These are phyloP conservation scores for Piaya cayana DNA, from an alignment of 2,113 vertebrate species.

Conservation along the genomic window DNA sequence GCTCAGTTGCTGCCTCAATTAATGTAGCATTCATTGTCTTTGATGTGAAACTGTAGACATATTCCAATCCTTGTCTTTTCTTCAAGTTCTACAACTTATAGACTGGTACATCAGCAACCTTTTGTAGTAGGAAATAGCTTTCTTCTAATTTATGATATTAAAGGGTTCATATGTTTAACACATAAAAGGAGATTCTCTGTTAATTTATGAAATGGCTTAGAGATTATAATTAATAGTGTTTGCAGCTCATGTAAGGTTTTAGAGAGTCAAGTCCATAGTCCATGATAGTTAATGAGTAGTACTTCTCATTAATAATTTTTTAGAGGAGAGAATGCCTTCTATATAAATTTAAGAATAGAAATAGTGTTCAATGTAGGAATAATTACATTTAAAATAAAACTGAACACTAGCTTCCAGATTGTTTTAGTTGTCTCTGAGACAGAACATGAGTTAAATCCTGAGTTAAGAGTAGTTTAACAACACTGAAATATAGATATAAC, in stretches of 20 bases:
- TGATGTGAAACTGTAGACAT: background rate
- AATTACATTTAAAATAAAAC: background rate
- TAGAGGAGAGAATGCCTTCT: background rate
- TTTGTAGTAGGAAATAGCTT: background rate
- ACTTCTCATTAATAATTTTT: background rate
- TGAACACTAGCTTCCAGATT: background rate
- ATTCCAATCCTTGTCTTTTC: background rate
- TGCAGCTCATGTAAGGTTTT: background rate
- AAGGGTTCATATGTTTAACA: fast-evolving
- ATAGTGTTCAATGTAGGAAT: background rate
- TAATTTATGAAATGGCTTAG: background rate
- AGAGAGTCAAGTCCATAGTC: background rate
- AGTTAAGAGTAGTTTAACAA: background rate
- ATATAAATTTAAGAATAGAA: background rate
- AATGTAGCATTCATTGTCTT: background rate
- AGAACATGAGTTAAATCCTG: background rate
- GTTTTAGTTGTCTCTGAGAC: background rate
- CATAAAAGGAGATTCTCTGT: background rate
- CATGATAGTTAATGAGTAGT: background rate
- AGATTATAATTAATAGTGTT: background rate
- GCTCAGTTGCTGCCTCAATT: background rate
- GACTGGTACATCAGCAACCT: background rate
- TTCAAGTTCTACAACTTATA: background rate
- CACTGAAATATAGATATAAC: background rate
- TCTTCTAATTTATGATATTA: background rate